These are phyloP conservation scores for Periophthalmus modestus DNA, from an alignment of 2,113 vertebrate genomes.

Conservation along the genomic window DNA sequence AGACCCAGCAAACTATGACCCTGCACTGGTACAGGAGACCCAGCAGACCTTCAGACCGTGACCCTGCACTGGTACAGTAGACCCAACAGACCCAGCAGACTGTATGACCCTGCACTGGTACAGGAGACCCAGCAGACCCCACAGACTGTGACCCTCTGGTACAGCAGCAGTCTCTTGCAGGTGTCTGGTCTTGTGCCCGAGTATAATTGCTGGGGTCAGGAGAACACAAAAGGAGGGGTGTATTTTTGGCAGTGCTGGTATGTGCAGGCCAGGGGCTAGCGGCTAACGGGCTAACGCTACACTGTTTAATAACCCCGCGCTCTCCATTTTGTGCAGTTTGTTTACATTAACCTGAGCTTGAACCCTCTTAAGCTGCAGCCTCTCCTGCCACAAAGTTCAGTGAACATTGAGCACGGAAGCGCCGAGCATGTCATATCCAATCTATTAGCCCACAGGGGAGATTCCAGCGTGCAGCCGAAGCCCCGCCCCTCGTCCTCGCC, in stretches of 20 bases:
- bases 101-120: too few relatives aligned
- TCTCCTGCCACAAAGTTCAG: conserved; percentile 90
- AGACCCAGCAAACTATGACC: too few relatives aligned
- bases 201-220: conserved; percentile 45
- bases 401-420: conserved; percentile 87
- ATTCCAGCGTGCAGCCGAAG: conserved; percentile 70
- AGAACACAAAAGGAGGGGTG: conserved; percentile 48
- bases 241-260: conserved; percentile 44
- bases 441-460: conserved; percentile 93
- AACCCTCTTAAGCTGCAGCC: conserved; percentile 97
- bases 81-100: too few relatives aligned
- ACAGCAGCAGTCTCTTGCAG: neutral
- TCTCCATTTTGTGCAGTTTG: conserved; percentile 90
- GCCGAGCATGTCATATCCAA: conserved; percentile 91
- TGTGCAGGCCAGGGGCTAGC: conserved; percentile 73
- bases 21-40: too few relatives aligned
- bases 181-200: conserved; percentile 25
- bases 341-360: conserved; percentile 97
- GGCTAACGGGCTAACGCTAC: conserved; percentile 90
- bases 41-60: too few relatives aligned
- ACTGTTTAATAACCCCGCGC: conserved; percentile 91
- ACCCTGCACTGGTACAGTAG: too few relatives aligned
- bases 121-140: too few relatives aligned
- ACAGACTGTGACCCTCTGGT: too few relatives aligned
- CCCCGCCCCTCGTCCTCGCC: conserved; percentile 25